Base-by-base conservation (phyloP, 2,888 invertebrate species). In the Ophioninae sp. region DNA sequence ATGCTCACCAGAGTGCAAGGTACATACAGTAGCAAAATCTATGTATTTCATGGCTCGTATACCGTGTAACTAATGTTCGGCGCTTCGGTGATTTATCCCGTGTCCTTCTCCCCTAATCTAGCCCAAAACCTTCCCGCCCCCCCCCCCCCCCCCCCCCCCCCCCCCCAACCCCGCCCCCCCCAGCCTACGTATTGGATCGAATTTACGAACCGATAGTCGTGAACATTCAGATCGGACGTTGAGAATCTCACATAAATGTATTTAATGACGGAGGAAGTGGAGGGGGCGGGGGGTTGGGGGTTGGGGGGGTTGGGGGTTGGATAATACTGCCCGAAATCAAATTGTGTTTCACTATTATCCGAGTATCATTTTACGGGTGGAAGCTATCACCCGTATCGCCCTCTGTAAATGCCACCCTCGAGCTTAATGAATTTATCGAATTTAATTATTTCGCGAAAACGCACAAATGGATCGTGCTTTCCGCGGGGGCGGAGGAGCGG, bases 61-160 rank as follows among this genome's bases (percentile, higher is more conserved):
- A 84, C 86, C 87, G 73, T 87, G 88, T 90, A 91, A 91, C 90
- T 89, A 91, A 91, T 91, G 91, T 89, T 90, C 88, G 89, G 88
- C 86, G 89, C 90, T 90, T 90, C 86, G 88, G 89, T 91, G 91
- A 91, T 91, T 91, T 91, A 91, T 89, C 89, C 89, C 88, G 86
- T 87, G 59, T 20, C 56, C 30, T n/a, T n/a, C n/a, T n/a, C n/a
- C n/a, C n/a, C n/a, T n/a, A n/a, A n/a, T n/a, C n/a, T n/a, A n/a
- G n/a, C n/a, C n/a, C n/a, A n/a, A n/a, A n/a, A n/a, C n/a, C n/a
- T n/a, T n/a, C n/a, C n/a, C n/a, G n/a, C n/a, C 37, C 57, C 20
- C 23, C 21, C 61, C 21, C 5, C 61, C 61, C 61, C 23, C 61
- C 39, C 39, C 39, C 39, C 39, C 7, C 39, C 5, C 6, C 39